These are phyloP conservation scores for Halictus rubicundus DNA, from an alignment of 1,140 invertebrate species.

Conservation along the genomic window DNA sequence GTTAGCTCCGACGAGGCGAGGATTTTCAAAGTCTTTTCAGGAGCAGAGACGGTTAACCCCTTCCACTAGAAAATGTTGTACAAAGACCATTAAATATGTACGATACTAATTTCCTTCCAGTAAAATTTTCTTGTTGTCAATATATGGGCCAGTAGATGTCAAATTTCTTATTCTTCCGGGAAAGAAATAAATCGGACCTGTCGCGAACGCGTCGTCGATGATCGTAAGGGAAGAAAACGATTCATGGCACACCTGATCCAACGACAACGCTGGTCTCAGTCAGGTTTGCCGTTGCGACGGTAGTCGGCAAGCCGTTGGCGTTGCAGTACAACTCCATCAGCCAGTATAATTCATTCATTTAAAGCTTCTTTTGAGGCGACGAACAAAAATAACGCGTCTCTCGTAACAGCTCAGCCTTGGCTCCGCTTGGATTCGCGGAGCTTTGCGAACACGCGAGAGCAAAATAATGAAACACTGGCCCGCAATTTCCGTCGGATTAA, in stretches of 20 bases:
- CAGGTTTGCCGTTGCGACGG: no score
- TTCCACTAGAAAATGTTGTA: no score
- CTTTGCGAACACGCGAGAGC: background rate
- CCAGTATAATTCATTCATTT: conserved; percentile 8
- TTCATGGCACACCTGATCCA: background rate
- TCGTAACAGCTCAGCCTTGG: background rate
- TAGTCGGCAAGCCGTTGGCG: no score
- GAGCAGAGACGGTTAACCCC: background rate
- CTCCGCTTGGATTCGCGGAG: background rate
- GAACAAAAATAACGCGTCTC: background rate
- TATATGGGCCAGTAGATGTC: no score
- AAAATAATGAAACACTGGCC: conserved; percentile 10
- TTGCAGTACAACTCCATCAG: background rate
- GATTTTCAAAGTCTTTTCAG: conserved; percentile 8
- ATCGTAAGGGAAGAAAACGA: background rate
- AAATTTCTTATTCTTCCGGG: no score
- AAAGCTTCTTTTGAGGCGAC: background rate
- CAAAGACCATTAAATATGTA: no score
- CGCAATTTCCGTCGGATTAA: conserved; percentile 16
- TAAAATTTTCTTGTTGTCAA: no score
- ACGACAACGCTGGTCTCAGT: no score
- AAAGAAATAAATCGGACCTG: background rate
- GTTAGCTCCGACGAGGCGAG: conserved; percentile 23
- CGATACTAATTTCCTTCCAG: no score
- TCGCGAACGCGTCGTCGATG: conserved; percentile 16